These are phyloP conservation scores for Yponomeuta malinellus DNA, from an alignment of 2,888 invertebrate species.

Conservation along the genomic window DNA sequence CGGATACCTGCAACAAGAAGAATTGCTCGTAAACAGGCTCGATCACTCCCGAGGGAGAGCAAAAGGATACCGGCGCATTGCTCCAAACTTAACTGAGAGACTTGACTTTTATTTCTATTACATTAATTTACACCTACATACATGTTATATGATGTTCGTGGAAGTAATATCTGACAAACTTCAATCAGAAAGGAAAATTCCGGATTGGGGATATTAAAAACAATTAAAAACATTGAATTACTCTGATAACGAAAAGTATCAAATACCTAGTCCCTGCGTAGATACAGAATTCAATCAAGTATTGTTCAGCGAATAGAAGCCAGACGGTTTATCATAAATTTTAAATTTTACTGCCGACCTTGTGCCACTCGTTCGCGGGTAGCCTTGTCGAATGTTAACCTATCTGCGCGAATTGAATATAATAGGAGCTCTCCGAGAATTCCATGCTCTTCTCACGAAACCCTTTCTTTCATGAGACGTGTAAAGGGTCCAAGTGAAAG, in stretches of 20 bases:
- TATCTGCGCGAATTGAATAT: slow-evolving; percentile 14
- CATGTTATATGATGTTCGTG: too few relatives aligned
- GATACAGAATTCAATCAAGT: background rate
- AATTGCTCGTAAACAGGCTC: slow-evolving; percentile 48
- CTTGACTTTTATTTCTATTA: background rate
- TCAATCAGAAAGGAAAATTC: too few relatives aligned
- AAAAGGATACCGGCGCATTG: background rate
- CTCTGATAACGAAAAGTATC: too few relatives aligned
- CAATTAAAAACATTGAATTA: too few relatives aligned
- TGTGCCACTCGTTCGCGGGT: slow-evolving; percentile 36
- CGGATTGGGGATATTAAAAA: too few relatives aligned
- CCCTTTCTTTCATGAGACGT: slow-evolving; percentile 19
- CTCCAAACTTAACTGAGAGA: background rate
- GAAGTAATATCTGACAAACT: background rate
- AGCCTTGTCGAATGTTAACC: slow-evolving; percentile 38
- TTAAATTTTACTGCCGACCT: slow-evolving; percentile 30
- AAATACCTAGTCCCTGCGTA: background rate
- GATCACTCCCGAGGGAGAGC: slow-evolving; percentile 40
- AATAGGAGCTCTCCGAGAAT: background rate
- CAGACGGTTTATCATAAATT: slow-evolving; percentile 7
- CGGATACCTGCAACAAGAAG: slow-evolving; percentile 63
- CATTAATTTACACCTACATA: too few relatives aligned
- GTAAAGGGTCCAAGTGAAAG: slow-evolving; percentile 36
- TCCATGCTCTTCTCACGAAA: slow-evolving; percentile 16
- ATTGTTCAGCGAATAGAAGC: slow-evolving; percentile 1